Evolutionary conservation across 2,113 vertebrate genomes (phyloP), one percentile per base, ranked within the genome.

Genomic region (Esox niger): DNA sequence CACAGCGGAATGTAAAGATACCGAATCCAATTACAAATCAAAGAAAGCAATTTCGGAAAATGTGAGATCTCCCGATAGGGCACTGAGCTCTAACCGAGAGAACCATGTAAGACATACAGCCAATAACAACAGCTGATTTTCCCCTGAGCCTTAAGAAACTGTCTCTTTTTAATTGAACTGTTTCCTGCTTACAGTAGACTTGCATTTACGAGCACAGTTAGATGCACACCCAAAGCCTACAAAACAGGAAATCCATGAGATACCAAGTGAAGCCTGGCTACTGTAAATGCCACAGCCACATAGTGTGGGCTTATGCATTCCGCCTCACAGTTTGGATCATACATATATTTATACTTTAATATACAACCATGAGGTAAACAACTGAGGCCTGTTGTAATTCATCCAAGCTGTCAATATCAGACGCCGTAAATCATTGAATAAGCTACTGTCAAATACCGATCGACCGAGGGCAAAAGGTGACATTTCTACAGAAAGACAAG

Each of bases 191-290:
- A 70, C 84, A 86, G 85, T 69, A 68, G 81, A 79, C 78, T 74
- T 72, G 74, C 82, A 65, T 82, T 85, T 80, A 88, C 65, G 81
- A 87, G 78, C 68, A 7, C n/a, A 69, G 77, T 81, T 79, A 79
- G 78, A 82, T 80, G 81, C 79, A 74, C 80, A 80, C 84, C 84
- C 80, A 74, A 74, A n/a, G 80, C 74, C 81, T 77, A 83, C 76
- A 79, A 86, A 85, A 88, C 79, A 82, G 81, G 73, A 81, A 83
- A 87, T 82, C 86, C 84, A 83, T 78, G 79, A 73, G 80, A 81
- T 77, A 75, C 81, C 15, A 43, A 17, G 3, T 17, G 38, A 43
- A 15, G 38, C 38, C 38, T 15, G 17, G 35, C 35, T 73, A 82
- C 74, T 49, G 71, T 71, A 35, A 29, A 67, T 78, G 81, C 82